A percentile compares a stretch with the other conserved stretches of the same genome.
These are phyloP conservation scores for Ancistrus triradiatus DNA, from an alignment of 2,113 vertebrate genomes.

Conservation along the genomic window DNA sequence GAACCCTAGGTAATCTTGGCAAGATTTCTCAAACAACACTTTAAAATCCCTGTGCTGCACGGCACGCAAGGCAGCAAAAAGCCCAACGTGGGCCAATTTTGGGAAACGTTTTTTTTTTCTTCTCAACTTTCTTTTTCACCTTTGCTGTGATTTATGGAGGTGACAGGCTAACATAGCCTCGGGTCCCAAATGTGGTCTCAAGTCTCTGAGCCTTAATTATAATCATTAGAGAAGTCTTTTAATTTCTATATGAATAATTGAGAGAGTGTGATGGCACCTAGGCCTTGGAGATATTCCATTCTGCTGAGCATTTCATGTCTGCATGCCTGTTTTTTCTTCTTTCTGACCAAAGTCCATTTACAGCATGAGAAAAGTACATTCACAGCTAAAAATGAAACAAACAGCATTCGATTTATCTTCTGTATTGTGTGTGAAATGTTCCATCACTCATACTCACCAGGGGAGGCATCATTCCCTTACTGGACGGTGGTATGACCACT, in stretches of 20 bases:
- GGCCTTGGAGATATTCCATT: constrained; percentile 38
- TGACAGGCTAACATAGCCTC: constrained; percentile 45
- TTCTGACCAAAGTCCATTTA: not conserved
- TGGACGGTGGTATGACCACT: constrained; percentile 94
- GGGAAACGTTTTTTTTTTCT: constrained; percentile 32
- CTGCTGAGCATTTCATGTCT: constrained; percentile 5
- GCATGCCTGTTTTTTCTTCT: constrained; percentile 16
- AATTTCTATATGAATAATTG: constrained; percentile 60
- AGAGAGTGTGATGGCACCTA: constrained; percentile 49
- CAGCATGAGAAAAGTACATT: constrained; percentile 2
- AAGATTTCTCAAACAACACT: constrained; percentile 56
- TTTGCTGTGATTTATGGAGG: constrained; percentile 50
- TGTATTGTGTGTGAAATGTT: no score
- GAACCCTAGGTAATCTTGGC: constrained; percentile 37
- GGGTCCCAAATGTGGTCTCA: constrained; percentile 53
- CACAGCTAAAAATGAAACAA: not conserved
- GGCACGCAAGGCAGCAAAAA: constrained; percentile 41
- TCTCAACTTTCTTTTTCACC: constrained; percentile 14
- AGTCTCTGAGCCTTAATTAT: constrained; percentile 55
- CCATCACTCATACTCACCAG: constrained; percentile 73
- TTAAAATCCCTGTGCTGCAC: constrained; percentile 4
- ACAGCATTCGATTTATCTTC: no score
- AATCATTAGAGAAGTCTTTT: constrained; percentile 51
- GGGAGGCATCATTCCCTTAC: constrained; percentile 98
- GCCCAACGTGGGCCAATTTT: constrained; percentile 29